These are phyloP conservation scores for Proales similis DNA, from an alignment of 1,140 invertebrate species.

Conservation along the genomic window DNA sequence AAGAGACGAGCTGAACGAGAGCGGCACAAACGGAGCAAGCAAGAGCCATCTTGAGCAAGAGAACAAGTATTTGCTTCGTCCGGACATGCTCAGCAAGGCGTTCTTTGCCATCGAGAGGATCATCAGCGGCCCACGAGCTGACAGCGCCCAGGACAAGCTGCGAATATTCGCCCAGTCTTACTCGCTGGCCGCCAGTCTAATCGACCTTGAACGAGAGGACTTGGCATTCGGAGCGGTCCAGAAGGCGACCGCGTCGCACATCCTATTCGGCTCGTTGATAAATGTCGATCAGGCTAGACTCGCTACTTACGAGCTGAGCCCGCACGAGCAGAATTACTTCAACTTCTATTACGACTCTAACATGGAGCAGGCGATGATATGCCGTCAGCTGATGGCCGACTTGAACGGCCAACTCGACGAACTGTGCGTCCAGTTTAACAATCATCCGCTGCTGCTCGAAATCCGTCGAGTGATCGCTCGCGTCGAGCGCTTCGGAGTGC, in stretches of 20 bases:
- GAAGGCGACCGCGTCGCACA: background rate
- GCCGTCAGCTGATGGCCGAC: conserved; percentile 61
- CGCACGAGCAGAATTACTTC: conserved; percentile 39
- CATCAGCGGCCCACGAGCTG: too few relatives aligned
- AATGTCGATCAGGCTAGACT: background rate
- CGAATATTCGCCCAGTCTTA: conserved; percentile 11
- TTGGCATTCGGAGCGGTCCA: too few relatives aligned
- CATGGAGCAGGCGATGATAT: conserved; percentile 66
- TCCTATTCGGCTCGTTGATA: background rate
- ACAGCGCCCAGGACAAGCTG: too few relatives aligned
- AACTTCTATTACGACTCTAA: conserved; percentile 83
- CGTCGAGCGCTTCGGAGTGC: conserved; percentile 69
- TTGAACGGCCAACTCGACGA: conserved; percentile 61
- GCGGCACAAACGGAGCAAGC: too few relatives aligned
- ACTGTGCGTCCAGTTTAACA: conserved; percentile 74
- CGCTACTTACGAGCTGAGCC: background rate
- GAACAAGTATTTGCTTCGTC: too few relatives aligned
- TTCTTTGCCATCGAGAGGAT: too few relatives aligned
- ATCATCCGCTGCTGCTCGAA: conserved; percentile 63
- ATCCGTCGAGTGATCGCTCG: conserved; percentile 62
- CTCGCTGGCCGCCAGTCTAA: background rate
- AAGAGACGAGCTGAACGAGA: conserved; percentile 12
- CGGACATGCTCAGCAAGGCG: too few relatives aligned
- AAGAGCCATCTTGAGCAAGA: too few relatives aligned
- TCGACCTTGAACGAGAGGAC: too few relatives aligned